Evolutionary conservation across 2,888 invertebrate species (phyloP).

Genomic region (Philaethria dido): DNA sequence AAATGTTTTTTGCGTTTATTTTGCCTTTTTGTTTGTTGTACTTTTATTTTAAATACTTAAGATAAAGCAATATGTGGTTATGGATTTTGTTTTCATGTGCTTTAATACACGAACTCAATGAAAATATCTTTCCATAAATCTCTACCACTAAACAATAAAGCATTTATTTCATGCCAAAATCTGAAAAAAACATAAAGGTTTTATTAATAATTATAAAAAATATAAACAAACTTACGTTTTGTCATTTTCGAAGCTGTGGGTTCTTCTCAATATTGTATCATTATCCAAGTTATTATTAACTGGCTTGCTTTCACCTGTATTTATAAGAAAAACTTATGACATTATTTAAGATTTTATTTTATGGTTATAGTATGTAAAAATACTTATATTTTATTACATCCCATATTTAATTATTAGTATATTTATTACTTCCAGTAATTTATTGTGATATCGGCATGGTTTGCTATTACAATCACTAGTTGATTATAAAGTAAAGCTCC

Average conservation of each 20-base stretch:
- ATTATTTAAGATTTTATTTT: background rate
- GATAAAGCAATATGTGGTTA: background rate
- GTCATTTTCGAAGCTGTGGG: constrained; percentile 94
- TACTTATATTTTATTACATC: too few species aligned
- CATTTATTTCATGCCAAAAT: constrained; percentile 2
- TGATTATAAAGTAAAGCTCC: too few species aligned
- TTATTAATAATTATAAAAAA: background rate
- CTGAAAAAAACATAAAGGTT: background rate
- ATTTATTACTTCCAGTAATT: too few species aligned
- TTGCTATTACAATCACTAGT: too few species aligned
- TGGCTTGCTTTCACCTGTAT: constrained; percentile 83
- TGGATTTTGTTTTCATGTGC: background rate
- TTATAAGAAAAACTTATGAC: constrained; percentile 28
- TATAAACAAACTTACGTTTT: constrained; percentile 88
- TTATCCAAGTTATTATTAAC: constrained; percentile 64
- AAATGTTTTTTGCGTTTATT: background rate
- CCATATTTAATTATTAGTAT: too few species aligned
- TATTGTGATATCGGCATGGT: too few species aligned
- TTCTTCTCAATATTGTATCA: constrained; percentile 87
- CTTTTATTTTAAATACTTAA: background rate
- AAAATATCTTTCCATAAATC: background rate
- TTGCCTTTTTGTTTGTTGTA: background rate
- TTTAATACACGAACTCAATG: background rate
- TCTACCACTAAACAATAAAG: constrained; percentile 8
- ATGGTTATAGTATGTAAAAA: too few species aligned